Evolutionary conservation across 2,888 invertebrate genomes (phyloP), one percentile per base, ranked within the genome.

Genomic region (Theretra japonica): DNA sequence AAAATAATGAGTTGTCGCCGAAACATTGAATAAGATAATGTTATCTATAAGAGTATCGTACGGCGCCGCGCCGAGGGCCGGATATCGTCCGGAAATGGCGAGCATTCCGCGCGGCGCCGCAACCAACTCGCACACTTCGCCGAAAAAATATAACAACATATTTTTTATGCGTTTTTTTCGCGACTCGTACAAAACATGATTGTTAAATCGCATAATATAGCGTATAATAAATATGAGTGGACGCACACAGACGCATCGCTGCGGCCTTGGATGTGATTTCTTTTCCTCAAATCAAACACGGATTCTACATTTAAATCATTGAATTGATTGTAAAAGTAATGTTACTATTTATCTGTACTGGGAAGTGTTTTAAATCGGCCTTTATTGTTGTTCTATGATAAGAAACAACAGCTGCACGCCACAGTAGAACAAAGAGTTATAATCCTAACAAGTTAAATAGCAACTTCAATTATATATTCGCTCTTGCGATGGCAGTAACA

Each of bases 61-160:
- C 82, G 86, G 90, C 86, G 86, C 82, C 88, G 85, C 81, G 83
- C 79, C 81, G 83, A 83, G 87, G 85, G 85, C 91, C 94, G 94
- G 94, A 94, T 89, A 92, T 88, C 88, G 90, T 93, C 94, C 93
- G 94, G 94, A 94, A 94, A 94, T 94, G 89, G 91, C 91, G 82
- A 79, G 88, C 93, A 94, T 94, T 90, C 94, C 93, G 86, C 89
- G 85, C 89, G 91, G 88, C 92, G 90, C 88, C 87, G 88, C 77
- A 82, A 80, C 84, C 84, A 83, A 82, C 84, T 88, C 90, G 86
- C 89, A 87, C 82, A 85, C 83, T 87, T 84, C 83, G 81, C 84
- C 87, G 85, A 88, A 90, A 90, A 86, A 86, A 84, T 69, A 76
- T 74, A 79, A 82, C 77, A 79, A 82, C 77, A 83, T 82, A 84